Base-by-base conservation (phyloP, 2,888 invertebrate species). In the Ypsolopha sequella region DNA sequence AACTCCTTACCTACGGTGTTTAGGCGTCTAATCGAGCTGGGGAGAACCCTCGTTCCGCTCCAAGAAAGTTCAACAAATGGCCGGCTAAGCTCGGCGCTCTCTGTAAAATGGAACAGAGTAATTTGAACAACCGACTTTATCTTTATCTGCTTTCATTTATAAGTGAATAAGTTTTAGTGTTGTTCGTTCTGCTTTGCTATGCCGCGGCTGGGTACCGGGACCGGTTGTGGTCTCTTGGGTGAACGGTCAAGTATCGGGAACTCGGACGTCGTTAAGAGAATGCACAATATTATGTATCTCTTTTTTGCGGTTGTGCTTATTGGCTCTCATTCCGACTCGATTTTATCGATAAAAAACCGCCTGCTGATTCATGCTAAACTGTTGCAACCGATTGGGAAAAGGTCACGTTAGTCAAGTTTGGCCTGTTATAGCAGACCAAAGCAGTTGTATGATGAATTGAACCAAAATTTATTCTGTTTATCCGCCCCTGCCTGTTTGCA, bases 211-310 rank as follows among this genome's bases (percentile, higher is more conserved):
- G 39, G 38, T 6, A 38, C 46, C n/a, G 33, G 33, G 63, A 73
- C 69, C 71, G 73, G 72, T 72, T 69, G 66, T 65, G 64, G 65
- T 66, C 36, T 47, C 47, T 13, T 13, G 43, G 14, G 33, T 24
- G 71, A 69, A 74, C 70, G 74, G 73, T 73, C 68, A 70, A 47
- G 47, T 47, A 47, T 47, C 47, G 47, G 38, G 47, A 47, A 47
- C 47, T 11, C 36, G 13, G 47, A 10, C 47, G 36, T 45, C 45
- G 45, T 35, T 47, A 11, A 10, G 47, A 35, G 47, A 47, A 36
- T 13, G 47, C 47, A 11, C 47, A 47, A 36, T 36, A 47, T 36
- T 36, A 4, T 11, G n/a, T 47, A 10, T 24, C 14, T 36, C 13
- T 13, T 36, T 36, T 36, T 36, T 36, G 36, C 36, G 36, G 47